A percentile compares a stretch with the other conserved stretches of the same genome.
These are phyloP conservation scores for Geopemphigus sp. DNA, from an alignment of 1,140 invertebrate genomes.

Conservation along the genomic window DNA sequence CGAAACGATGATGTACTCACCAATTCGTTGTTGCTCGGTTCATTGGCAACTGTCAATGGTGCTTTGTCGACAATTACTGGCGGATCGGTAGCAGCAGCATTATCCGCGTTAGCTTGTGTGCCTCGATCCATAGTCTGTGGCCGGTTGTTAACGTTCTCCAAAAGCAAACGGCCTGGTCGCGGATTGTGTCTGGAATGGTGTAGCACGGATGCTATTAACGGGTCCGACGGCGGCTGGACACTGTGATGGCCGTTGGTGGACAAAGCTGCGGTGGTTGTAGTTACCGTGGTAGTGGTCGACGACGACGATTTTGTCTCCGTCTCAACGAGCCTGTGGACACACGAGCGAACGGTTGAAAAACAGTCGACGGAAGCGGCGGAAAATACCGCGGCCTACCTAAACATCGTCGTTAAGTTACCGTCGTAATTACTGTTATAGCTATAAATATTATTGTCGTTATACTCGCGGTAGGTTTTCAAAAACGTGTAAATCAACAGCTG, in stretches of 20 bases:
- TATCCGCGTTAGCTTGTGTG: conserved; percentile 1
- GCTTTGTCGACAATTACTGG: not conserved
- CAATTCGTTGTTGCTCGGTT: not conserved
- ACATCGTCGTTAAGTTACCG: not conserved
- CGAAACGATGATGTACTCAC: no score
- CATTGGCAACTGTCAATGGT: not conserved
- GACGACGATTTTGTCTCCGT: conserved; percentile 15
- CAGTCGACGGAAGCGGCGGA: not conserved
- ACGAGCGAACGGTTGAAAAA: not conserved
- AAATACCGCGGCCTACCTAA: not conserved
- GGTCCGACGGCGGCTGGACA: conserved; percentile 31
- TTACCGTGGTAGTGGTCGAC: not conserved
- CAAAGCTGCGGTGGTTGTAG: not conserved
- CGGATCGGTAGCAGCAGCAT: not conserved
- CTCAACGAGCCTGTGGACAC: conserved; percentile 25
- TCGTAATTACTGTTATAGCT: not conserved
- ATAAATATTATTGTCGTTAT: no score
- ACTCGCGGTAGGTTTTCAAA: not conserved
- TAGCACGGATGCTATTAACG: conserved; percentile 33
- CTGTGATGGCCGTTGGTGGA: not conserved
- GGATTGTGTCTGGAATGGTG: conserved; percentile 21
- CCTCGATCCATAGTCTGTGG: conserved; percentile 40
- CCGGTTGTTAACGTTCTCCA: conserved; percentile 39
- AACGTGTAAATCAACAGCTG: conserved; percentile 7
- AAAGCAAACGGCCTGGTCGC: conserved; percentile 20